phyloP scores from a whole-genome alignment of 1,140 invertebrate genomes.

The Papilio dardanus region DNA sequence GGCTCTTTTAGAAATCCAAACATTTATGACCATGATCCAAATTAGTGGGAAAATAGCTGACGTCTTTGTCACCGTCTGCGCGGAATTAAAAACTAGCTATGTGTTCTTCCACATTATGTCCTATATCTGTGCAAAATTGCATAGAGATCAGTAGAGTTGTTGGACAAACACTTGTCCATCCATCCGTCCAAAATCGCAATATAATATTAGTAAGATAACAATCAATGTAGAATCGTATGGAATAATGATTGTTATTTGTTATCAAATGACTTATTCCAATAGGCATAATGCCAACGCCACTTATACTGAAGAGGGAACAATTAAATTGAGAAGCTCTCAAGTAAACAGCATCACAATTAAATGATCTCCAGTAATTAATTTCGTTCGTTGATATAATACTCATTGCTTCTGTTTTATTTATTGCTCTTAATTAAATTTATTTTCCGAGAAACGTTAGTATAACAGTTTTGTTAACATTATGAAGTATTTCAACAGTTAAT shows the following conservation, averaged over 20 bases:
- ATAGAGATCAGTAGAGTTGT: too few relatives aligned
- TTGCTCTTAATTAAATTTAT: neutral
- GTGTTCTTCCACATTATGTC: too few relatives aligned
- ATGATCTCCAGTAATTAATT: neutral
- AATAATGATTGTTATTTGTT: too few relatives aligned
- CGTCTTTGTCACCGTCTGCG: too few relatives aligned
- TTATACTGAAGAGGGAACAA: neutral
- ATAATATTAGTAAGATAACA: neutral
- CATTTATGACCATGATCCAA: too few relatives aligned
- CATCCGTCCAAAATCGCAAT: too few relatives aligned
- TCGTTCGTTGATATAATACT: neutral
- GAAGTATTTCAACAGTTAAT: neutral
- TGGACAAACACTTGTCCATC: too few relatives aligned
- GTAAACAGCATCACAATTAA: constrained; percentile 6
- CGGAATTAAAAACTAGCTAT: too few relatives aligned
- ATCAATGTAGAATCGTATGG: too few relatives aligned
- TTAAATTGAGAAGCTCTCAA: neutral
- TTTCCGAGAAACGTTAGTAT: neutral
- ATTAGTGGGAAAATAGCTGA: too few relatives aligned
- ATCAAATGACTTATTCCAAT: constrained; percentile 5
- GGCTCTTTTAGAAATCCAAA: too few relatives aligned
- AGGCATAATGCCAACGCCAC: neutral
- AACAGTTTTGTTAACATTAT: neutral
- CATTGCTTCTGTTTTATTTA: neutral
- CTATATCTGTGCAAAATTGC: too few relatives aligned